phyloP scores from a whole-genome alignment of 2,113 vertebrate genomes.

The Bolborhynchus lineola region DNA sequence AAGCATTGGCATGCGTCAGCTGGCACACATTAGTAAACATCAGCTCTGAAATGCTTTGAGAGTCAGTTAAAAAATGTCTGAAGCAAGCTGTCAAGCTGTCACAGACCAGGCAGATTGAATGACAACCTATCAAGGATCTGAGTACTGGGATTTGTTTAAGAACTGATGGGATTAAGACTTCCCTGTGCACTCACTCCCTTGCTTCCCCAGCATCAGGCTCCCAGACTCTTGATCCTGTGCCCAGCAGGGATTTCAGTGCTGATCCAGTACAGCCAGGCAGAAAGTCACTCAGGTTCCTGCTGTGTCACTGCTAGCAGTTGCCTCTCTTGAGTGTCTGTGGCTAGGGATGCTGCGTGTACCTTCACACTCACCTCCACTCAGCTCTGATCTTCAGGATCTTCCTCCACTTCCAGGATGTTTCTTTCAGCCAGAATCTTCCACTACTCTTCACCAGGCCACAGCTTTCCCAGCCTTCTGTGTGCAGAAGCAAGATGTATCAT shows the following conservation, averaged over 20 bases:
- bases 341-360: background rate
- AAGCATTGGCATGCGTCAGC: background rate
- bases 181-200: background rate
- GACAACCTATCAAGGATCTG: background rate
- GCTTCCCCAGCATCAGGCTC: background rate
- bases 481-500: background rate
- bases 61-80: background rate
- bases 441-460: background rate
- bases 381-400: background rate
- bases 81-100: background rate
- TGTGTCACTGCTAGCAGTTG: background rate
- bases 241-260: background rate
- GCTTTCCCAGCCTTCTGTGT: background rate
- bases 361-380: background rate
- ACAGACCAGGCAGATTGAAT: background rate
- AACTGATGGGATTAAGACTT: background rate
- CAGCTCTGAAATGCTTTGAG: slow-evolving; percentile 1
- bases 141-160: background rate
- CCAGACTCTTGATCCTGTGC: accelerated
- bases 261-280: accelerated
- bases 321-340: background rate
- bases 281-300: background rate
- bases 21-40: background rate
- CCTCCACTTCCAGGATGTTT: background rate
- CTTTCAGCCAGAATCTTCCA: background rate